Evolutionary conservation across 2,113 vertebrate genomes (phyloP).

Genomic region (Otis tarda): DNA sequence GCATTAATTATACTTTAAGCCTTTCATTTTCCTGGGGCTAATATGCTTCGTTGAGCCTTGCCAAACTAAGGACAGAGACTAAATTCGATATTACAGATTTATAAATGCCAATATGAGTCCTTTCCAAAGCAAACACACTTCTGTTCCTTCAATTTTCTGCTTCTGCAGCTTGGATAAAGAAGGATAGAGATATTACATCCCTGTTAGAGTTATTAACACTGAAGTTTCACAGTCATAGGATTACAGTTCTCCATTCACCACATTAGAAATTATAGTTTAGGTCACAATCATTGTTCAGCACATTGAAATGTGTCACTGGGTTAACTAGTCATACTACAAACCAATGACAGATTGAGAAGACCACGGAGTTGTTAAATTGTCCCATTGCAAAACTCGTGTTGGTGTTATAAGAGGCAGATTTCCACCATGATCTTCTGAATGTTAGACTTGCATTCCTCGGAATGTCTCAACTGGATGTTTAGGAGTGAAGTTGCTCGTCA

Average conservation of each 20-base stretch:
- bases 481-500: neutral
- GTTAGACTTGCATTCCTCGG: neutral
- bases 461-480: neutral
- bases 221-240: neutral
- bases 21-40: constrained; percentile 49
- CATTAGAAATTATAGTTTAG: neutral
- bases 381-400: neutral
- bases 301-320: neutral
- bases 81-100: constrained; percentile 54
- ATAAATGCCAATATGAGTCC: constrained; percentile 21
- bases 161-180: constrained; percentile 16
- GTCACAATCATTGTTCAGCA: neutral
- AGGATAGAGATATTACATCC: neutral
- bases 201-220: neutral
- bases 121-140: constrained; percentile 39
- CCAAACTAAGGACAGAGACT: constrained; percentile 43
- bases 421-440: neutral
- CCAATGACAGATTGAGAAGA: neutral
- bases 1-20: constrained; percentile 39
- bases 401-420: neutral
- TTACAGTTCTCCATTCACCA: neutral
- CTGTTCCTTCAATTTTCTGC: constrained; percentile 33
- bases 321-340: neutral
- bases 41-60: neutral
- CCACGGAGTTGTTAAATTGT: neutral